These are phyloP conservation scores for Neopelma chrysocephalum DNA, from an alignment of 2,797 vertebrate species.

Conservation along the genomic window DNA sequence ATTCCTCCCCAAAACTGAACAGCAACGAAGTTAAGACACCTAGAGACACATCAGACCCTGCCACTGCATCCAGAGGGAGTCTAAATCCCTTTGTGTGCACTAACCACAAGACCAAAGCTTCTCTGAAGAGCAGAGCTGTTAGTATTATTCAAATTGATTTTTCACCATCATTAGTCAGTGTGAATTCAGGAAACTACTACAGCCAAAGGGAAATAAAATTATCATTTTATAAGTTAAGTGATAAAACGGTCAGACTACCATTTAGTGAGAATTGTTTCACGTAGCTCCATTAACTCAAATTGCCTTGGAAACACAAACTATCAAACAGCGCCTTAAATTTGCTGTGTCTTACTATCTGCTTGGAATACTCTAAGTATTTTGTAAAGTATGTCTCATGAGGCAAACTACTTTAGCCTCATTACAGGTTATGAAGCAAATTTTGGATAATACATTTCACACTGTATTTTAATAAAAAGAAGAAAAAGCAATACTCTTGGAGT, in stretches of 20 bases:
- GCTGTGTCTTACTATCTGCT: neutral
- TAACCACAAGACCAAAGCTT: neutral
- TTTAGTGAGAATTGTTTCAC: neutral
- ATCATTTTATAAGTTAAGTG: neutral
- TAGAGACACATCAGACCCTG: neutral
- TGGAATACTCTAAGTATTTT: neutral
- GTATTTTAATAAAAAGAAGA: neutral
- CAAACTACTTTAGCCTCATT: neutral
- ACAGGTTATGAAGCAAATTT: neutral
- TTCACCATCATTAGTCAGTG: neutral
- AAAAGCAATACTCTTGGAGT: neutral
- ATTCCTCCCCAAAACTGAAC: neutral
- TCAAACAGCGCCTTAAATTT: neutral
- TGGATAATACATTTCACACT: neutral
- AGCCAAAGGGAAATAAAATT: neutral
- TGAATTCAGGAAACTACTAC: neutral
- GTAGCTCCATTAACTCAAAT: neutral
- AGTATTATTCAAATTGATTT: neutral
- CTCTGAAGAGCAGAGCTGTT: neutral
- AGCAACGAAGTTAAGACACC: neutral
- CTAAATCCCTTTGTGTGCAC: neutral
- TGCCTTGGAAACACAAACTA: constrained; percentile 19
- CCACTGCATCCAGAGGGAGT: neutral
- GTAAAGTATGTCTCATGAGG: neutral
- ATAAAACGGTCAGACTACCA: neutral